Base-by-base conservation (phyloP, 2,797 vertebrate genomes). In the Xenops minutus region DNA sequence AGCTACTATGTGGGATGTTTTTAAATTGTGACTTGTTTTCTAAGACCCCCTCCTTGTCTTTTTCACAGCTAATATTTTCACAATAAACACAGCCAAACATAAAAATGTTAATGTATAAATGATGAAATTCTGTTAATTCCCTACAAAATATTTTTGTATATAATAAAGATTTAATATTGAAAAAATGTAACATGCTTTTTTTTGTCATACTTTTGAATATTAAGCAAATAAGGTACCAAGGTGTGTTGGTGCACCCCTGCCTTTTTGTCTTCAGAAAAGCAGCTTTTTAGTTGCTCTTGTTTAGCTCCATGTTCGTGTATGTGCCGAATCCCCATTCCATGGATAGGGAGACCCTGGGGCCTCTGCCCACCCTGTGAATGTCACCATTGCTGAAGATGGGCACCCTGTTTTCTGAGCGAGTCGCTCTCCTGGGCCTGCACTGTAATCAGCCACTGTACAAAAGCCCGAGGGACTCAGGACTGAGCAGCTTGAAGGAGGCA, bases 91-190 rank as follows among this genome's bases (percentile, higher is more conserved):
- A 95, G 78, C 94, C 97, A 95, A 94, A 93, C 96, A 88, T 68
- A 92, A 94, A 95, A 88, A 83, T 21, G 71, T 93, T 97, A 89
- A 88, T 96, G 95, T 97, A 97, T 34, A 97, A 97, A 96, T 94
- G 88, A 95, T 91, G 81, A 97, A 92, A 95, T 95, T 95, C 94
- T 96, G 76, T 89, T 96, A 97, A 97, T 68, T 96, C 95, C 89
- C 95, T 90, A 95, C 95, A 97, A 97, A 96, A 94, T 98, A 98
- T 98, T 98, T 98, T 98, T 98, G 97, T 98, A 97, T 84, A 97
- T 97, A 97, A 97, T 97, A 97, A 97, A 97, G 91, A 97, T 96
- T 97, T 98, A 97, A 96, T 97, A 97, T 94, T 94, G 77, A 90
- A 94, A 96, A 93, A 88, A 76, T 5, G 23, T 14, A 19, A 27